Conservation (phyloP, 2,797 vertebrate species). For the Ataeniobius toweri region DNA sequence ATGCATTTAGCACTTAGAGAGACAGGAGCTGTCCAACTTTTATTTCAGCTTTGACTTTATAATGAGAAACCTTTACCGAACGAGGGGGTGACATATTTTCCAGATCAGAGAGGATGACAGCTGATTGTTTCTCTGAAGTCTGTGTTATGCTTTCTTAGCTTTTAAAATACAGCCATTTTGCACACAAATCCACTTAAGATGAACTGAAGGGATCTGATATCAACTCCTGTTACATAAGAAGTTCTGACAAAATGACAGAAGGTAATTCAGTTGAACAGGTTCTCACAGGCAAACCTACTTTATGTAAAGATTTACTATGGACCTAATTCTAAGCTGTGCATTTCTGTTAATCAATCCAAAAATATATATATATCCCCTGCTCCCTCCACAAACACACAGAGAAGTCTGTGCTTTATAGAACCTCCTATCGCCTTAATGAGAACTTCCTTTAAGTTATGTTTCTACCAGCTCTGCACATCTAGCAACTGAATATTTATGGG, state of each 20-base stretch:
- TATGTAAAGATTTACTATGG: not conserved
- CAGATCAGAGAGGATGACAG: constrained; percentile 19
- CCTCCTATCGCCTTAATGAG: too few relatives aligned
- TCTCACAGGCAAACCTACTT: constrained; percentile 10
- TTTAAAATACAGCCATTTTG: constrained; percentile 6
- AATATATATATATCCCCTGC: not conserved
- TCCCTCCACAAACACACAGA: too few relatives aligned
- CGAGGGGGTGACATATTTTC: constrained; percentile 5
- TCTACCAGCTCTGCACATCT: not conserved
- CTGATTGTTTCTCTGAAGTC: constrained; percentile 40
- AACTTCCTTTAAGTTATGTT: not conserved
- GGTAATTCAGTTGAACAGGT: not conserved
- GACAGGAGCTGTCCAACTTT: constrained; percentile 29
- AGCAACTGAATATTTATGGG: not conserved
- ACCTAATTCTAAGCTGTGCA: not conserved
- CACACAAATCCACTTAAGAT: constrained; percentile 28
- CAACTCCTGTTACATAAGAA: constrained; percentile 25
- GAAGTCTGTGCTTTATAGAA: too few relatives aligned
- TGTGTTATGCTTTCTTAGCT: constrained; percentile 8
- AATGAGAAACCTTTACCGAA: constrained; percentile 32
- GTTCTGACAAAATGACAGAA: constrained; percentile 23
- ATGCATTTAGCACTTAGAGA: constrained; percentile 25
- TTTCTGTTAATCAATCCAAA: accelerated
- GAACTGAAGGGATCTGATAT: constrained; percentile 23
- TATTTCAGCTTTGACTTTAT: constrained; percentile 20